Conservation (phyloP, 2,888 invertebrate species). For the Arrhopalites spinosus region DNA sequence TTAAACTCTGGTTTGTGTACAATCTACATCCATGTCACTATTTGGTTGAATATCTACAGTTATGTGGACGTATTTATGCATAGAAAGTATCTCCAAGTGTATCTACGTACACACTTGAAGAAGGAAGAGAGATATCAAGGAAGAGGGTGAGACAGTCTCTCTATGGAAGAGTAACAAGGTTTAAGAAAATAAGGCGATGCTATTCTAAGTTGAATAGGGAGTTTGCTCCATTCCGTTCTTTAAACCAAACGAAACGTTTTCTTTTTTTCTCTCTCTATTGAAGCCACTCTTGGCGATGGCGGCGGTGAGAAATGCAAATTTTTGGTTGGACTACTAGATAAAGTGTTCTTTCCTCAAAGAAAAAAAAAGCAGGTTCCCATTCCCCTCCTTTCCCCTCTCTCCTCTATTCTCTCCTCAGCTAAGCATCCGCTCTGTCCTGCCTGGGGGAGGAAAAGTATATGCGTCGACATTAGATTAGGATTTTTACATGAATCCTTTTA, state of each 20-base stretch:
- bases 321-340: conserved; percentile 2
- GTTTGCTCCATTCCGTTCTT: neutral
- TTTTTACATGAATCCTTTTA: neutral
- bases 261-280: neutral
- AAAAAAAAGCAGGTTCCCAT: neutral
- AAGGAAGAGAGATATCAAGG: no score
- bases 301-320: conserved; percentile 28
- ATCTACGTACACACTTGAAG: no score
- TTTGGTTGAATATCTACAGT: no score
- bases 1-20: neutral
- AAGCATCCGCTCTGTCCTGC: neutral
- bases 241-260: neutral
- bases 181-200: conserved; percentile 1
- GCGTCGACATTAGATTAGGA: conserved; percentile 1
- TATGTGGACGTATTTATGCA: no score
- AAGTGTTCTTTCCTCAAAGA: neutral
- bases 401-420: neutral
- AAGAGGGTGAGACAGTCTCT: no score
- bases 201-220: neutral
- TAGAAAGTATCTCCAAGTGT: no score
- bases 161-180: neutral
- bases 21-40: no score
- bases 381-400: neutral
- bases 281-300: neutral
- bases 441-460: conserved; percentile 15